Conservation (phyloP, 2,797 vertebrate species). For the Danio jaintianensis region DNA sequence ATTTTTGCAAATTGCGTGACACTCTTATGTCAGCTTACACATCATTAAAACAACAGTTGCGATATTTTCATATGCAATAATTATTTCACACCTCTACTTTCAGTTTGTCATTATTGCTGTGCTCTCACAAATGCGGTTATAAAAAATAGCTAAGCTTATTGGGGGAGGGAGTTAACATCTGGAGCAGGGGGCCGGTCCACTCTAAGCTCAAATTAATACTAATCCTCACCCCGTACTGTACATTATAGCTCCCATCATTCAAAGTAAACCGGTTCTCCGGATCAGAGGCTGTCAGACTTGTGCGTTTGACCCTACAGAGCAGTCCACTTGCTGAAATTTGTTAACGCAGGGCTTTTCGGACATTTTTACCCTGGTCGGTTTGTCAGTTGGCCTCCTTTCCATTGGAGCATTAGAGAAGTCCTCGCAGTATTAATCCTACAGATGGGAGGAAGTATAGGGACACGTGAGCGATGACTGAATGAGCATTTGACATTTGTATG, state of each 20-base stretch:
- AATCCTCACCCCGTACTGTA: conserved; percentile 29
- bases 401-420: conserved; percentile 71
- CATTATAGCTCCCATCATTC: neutral
- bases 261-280: conserved; percentile 8
- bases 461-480: conserved; percentile 36
- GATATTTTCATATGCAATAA: no score
- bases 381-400: conserved; percentile 68
- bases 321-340: neutral
- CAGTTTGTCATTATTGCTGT: neutral
- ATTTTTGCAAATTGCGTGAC: no score
- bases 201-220: conserved; percentile 21
- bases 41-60: no score
- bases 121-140: neutral
- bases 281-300: neutral
- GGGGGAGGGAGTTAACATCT: conserved; percentile 42
- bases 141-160: conserved; percentile 10
- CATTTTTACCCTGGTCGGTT: conserved; percentile 53
- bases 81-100: neutral
- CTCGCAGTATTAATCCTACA: conserved; percentile 60
- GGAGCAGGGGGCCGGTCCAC: conserved; percentile 29
- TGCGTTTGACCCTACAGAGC: neutral
- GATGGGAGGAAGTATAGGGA: conserved; percentile 57
- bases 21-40: no score
- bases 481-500: conserved; percentile 25
- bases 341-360: conserved; percentile 63